Base-by-base conservation (phyloP, 2,113 vertebrate species). In the Mus pahari region DNA sequence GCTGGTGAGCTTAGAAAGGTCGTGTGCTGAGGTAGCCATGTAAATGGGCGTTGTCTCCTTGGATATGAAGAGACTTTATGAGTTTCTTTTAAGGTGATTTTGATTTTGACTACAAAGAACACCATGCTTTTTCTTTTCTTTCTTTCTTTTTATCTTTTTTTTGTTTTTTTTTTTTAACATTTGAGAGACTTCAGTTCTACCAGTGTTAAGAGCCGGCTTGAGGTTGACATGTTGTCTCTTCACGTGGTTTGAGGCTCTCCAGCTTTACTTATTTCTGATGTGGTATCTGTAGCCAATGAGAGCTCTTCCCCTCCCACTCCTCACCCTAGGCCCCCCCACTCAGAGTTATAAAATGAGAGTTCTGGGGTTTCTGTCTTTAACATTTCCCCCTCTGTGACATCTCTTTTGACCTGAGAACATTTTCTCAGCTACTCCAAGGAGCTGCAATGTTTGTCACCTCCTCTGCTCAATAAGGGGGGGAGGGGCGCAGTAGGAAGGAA, bases 291-390 rank as follows among this genome's bases (percentile, higher is more conserved):
- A 97, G 94, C 97, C 97, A 97, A 95, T 94, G 94, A 95, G 87
- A 95, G 95, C 77, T 4, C 10, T 42, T n/a, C 26, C 39, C 58
- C 45, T 62, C 50, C 42, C 20, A 42, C 55, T 28, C 68, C 66
- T 39, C 28, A 39, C 77, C 77, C 66, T 19, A 16, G 19, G 62
- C 71, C 71, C 64, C 71, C 64, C 28, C 4, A 86, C 48, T 92
- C 97, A 88, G 73, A 97, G 96, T 84, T 50, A 36, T 58, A 71
- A 55, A 91, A 87, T 2, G 26, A 92, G 88, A 86, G 14, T 91
- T 87, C 94, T 79, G 50, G 96, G 96, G 94, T 95, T 96, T 96
- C 94, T 97, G 91, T 96, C 97, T 96, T 97, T 39, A 95, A 55
- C 89, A 53, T 91, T 97, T 98, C 95, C 95, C 95, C 97, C 88